These are phyloP conservation scores for Umimayanthus kanabou DNA, from an alignment of 92 coral and sea anemone species.

Conservation along the genomic window DNA sequence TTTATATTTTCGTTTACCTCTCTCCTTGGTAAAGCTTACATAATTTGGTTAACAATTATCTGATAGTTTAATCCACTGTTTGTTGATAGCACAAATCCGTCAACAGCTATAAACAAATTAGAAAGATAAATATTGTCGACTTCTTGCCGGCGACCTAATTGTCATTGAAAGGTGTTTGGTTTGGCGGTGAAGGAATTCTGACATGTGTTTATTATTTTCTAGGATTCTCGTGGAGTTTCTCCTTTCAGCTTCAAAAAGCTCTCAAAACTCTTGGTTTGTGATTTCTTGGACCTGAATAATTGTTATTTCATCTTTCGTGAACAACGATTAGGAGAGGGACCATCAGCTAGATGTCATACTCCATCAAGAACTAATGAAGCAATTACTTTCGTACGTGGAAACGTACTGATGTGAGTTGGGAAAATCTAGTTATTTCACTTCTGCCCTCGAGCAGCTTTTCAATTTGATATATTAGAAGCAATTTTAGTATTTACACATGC, in stretches of 20 bases:
- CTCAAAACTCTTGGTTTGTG: not conserved
- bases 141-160: constrained; percentile 42
- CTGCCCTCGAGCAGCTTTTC: constrained; percentile 38
- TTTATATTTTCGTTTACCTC: not conserved
- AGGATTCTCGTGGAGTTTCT: not conserved
- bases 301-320: not conserved
- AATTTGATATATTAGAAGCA: constrained; percentile 11
- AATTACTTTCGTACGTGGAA: constrained; percentile 31
- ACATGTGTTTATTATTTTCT: constrained; percentile 25
- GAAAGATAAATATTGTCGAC: constrained; percentile 46
- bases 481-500: constrained; percentile 10
- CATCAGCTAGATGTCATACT: not conserved
- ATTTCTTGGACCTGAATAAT: not conserved
- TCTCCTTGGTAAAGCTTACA: constrained; percentile 8
- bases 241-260: not conserved
- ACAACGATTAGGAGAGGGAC: not conserved
- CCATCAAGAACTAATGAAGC: constrained; percentile 2
- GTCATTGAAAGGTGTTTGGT: constrained; percentile 40
- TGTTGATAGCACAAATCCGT: constrained; percentile 39
- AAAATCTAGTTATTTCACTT: constrained; percentile 1
- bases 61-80: constrained; percentile 44
- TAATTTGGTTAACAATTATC: constrained; percentile 32
- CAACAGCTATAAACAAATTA: constrained; percentile 42
- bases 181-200: constrained; percentile 20
- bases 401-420: constrained; percentile 26